Evolutionary conservation across 2,113 vertebrate genomes (phyloP).

Genomic region (Toxostoma redivivum): DNA sequence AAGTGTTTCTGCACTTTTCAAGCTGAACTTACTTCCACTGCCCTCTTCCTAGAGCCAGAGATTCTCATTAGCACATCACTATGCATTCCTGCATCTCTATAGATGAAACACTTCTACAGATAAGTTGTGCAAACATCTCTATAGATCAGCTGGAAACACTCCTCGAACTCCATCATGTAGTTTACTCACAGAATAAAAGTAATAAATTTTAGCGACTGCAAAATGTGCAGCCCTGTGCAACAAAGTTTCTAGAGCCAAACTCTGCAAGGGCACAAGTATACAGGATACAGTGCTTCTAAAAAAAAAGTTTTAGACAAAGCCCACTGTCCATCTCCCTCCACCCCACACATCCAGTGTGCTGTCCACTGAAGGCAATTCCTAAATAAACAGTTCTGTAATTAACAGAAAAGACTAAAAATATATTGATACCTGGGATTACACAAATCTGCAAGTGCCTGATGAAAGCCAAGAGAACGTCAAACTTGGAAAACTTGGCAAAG

Average conservation of each 20-base stretch:
- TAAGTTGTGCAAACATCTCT: neutral
- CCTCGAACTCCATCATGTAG: neutral
- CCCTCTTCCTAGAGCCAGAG: neutral
- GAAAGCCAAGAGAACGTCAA: neutral
- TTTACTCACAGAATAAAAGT: neutral
- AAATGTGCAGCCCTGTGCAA: neutral
- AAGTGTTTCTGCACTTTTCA: neutral
- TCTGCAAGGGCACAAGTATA: neutral
- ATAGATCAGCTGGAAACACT: neutral
- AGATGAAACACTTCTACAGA: neutral
- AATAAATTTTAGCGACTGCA: neutral
- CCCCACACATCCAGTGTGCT: neutral
- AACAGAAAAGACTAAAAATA: neutral
- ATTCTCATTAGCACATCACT: neutral
- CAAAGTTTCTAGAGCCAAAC: neutral
- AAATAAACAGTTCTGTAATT: neutral
- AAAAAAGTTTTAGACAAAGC: neutral
- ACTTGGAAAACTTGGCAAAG: neutral
- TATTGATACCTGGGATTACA: neutral
- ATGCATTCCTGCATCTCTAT: neutral
- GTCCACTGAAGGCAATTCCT: neutral
- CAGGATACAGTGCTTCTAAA: fast-evolving
- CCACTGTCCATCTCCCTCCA: neutral
- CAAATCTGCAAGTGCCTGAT: neutral
- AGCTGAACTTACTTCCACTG: neutral